Evolutionary conservation across 1,140 invertebrate species (phyloP).

Genomic region (Drosophila simulans): DNA sequence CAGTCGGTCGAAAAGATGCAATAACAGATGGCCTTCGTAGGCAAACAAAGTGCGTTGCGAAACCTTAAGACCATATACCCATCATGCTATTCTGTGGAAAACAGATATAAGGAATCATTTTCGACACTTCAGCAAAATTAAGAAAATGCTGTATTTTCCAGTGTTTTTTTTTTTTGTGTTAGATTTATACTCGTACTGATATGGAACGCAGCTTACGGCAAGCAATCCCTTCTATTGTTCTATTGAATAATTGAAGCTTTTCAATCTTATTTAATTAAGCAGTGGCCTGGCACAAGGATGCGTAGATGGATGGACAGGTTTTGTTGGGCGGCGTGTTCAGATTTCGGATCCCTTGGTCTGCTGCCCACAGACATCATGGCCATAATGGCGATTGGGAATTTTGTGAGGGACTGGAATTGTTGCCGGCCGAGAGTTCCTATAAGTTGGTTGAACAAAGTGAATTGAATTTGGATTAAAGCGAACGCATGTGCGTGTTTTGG

Average conservation of each 20-base stretch:
- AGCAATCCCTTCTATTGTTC: slow-evolving; percentile 42
- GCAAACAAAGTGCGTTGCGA: neutral
- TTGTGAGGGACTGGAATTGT: neutral
- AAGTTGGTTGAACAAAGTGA: slow-evolving; percentile 27
- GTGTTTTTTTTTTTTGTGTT: too few species aligned
- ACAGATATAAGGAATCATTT: too few species aligned
- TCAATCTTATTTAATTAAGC: slow-evolving; percentile 63
- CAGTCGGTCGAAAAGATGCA: slow-evolving; percentile 62
- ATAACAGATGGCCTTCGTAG: slow-evolving; percentile 36
- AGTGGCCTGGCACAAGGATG: slow-evolving; percentile 15
- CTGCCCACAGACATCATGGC: slow-evolving; percentile 32
- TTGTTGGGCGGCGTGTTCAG: slow-evolving; percentile 11
- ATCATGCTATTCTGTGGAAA: too few species aligned
- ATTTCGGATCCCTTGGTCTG: slow-evolving; percentile 30
- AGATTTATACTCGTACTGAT: too few species aligned
- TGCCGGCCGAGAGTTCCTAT: neutral
- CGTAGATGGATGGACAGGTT: slow-evolving; percentile 37
- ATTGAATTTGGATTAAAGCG: slow-evolving; percentile 51
- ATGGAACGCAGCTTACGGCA: neutral
- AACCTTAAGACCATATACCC: neutral
- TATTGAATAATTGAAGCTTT: slow-evolving; percentile 64
- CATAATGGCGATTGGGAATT: slow-evolving; percentile 16
- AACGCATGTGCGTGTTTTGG: slow-evolving; percentile 35
- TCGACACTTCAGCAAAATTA: too few species aligned
- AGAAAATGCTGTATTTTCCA: too few species aligned